A percentile compares a stretch with the other conserved stretches of the same genome.
These are phyloP conservation scores for Aquatica leii DNA, from an alignment of 2,888 invertebrate genomes.

Conservation along the genomic window DNA sequence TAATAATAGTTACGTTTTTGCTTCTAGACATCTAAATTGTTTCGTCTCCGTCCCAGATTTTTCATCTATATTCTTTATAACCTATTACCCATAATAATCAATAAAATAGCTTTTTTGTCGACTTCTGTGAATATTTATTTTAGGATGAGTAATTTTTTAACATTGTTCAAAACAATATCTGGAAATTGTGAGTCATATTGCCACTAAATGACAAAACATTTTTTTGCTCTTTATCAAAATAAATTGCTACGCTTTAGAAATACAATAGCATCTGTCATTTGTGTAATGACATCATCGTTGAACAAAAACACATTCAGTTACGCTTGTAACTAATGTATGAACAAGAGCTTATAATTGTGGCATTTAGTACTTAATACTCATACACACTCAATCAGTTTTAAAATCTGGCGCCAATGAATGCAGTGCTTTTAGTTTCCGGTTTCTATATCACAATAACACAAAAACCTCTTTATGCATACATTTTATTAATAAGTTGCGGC, in stretches of 20 bases:
- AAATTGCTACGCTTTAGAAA: slow-evolving; percentile 33
- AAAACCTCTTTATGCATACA: slow-evolving; percentile 18
- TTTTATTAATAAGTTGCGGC: slow-evolving; percentile 9
- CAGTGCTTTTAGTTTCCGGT: slow-evolving; percentile 34
- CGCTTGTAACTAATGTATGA: slow-evolving; percentile 31
- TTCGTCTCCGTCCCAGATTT: slow-evolving; percentile 6
- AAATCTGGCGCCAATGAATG: slow-evolving; percentile 42
- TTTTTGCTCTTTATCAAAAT: slow-evolving; percentile 29
- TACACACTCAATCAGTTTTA: slow-evolving; percentile 39
- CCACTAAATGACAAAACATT: slow-evolving; percentile 20
- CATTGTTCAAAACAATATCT: slow-evolving; percentile 1
- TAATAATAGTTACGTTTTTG: slow-evolving; percentile 11
- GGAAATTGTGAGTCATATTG: slow-evolving; percentile 23
- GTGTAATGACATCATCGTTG: slow-evolving; percentile 41
- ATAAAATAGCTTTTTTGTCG: neutral
- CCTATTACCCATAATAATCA: neutral
- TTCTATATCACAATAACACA: slow-evolving; percentile 15
- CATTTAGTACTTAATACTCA: slow-evolving; percentile 36
- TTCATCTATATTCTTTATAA: slow-evolving; percentile 1
- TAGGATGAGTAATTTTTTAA: neutral
- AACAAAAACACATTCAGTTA: slow-evolving; percentile 35
- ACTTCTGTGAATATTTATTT: neutral
- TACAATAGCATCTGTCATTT: slow-evolving; percentile 44
- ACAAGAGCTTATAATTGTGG: slow-evolving; percentile 36
- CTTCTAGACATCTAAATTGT: slow-evolving; percentile 12